phyloP scores from a whole-genome alignment of 2,888 invertebrate species.

The Apamea crenata region DNA sequence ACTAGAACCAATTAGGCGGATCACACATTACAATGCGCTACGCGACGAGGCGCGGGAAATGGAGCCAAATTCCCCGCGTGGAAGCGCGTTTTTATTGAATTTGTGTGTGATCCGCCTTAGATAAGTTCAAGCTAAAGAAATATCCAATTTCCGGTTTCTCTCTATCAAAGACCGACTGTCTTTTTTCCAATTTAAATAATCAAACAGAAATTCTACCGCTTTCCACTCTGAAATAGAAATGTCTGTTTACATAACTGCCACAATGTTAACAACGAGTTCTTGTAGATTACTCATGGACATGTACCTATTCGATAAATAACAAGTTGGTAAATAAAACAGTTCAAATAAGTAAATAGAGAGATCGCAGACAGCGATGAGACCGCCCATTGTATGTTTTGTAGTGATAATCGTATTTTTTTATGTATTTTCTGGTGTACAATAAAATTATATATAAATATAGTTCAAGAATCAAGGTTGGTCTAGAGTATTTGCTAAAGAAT shows the following conservation, averaged over 20 bases:
- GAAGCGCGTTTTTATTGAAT: too few species aligned
- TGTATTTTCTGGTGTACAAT: too few species aligned
- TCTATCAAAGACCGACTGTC: not conserved
- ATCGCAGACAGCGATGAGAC: too few species aligned
- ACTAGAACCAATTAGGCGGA: not conserved
- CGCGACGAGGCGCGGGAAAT: too few species aligned
- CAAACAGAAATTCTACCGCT: conserved; percentile 1
- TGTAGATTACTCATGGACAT: too few species aligned
- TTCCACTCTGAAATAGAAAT: not conserved
- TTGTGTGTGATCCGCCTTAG: too few species aligned
- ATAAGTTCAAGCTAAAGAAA: not conserved
- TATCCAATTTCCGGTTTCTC: not conserved
- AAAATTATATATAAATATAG: not conserved
- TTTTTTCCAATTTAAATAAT: conserved; percentile 2
- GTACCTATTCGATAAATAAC: conserved; percentile 7
- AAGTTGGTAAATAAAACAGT: not conserved
- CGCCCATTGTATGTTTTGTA: too few species aligned
- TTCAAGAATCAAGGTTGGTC: not conserved
- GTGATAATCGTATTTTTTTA: too few species aligned
- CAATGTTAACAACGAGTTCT: conserved; percentile 13
- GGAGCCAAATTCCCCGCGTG: too few species aligned
- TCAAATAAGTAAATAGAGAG: too few species aligned
- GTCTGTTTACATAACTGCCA: conserved; percentile 19
- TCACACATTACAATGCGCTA: too few species aligned
- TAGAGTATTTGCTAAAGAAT: not conserved